Conservation (phyloP, 2,888 invertebrate species). For the Heteropelma amictum region DNA sequence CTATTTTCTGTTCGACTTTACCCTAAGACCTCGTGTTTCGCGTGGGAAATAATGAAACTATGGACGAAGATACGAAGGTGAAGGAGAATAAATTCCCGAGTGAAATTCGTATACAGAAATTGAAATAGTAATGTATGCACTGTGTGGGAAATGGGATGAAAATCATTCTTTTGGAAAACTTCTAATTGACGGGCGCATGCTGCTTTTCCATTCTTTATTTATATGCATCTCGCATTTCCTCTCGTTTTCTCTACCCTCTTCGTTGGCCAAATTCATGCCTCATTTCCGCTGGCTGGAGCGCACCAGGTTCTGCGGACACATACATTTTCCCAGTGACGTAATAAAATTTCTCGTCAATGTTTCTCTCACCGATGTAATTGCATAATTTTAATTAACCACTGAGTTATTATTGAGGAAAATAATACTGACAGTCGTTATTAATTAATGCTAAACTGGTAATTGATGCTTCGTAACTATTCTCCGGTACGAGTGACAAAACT, state of each 20-base stretch:
- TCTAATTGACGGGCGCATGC: conserved; percentile 16
- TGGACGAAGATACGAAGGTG: no score
- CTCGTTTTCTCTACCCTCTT: not conserved
- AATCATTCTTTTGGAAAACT: conserved; percentile 13
- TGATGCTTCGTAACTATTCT: no score
- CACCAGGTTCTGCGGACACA: no score
- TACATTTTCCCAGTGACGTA: not conserved
- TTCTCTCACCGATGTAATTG: not conserved
- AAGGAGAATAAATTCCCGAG: no score
- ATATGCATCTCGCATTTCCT: not conserved
- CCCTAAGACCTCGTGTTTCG: no score
- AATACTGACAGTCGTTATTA: not conserved
- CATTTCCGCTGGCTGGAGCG: conserved; percentile 40
- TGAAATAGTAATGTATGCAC: no score
- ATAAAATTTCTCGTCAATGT: conserved; percentile 5
- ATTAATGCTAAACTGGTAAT: not conserved
- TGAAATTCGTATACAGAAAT: no score
- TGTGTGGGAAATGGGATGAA: no score
- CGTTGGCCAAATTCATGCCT: conserved; percentile 26
- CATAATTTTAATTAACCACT: not conserved
- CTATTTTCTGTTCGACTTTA: no score
- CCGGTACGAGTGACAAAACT: no score
- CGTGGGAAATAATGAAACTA: no score
- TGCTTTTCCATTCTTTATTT: not conserved
- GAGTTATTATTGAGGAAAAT: not conserved